A percentile compares a stretch with the other conserved stretches of the same genome.
Evolutionary conservation across 1,140 invertebrate species (phyloP).

Genomic region (Vanessa atalanta): DNA sequence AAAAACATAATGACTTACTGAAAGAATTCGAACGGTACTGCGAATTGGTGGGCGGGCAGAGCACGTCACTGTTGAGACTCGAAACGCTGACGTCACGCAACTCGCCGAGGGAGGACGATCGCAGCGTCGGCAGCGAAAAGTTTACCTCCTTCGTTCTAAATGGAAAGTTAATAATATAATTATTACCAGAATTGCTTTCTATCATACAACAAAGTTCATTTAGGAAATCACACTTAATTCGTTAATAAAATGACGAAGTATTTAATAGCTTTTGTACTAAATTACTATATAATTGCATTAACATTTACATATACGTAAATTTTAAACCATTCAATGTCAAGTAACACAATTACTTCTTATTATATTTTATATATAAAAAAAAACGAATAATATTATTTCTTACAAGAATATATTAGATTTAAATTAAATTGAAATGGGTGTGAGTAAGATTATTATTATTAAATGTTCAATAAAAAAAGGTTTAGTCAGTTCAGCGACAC

Average conservation of each 20-base stretch:
- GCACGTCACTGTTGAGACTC: slow-evolving; percentile 75
- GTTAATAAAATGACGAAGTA: neutral
- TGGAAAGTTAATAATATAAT: neutral
- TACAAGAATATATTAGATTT: too few relatives aligned
- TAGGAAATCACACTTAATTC: neutral
- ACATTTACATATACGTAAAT: too few relatives aligned
- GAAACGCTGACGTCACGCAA: slow-evolving; percentile 81
- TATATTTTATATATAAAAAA: too few relatives aligned
- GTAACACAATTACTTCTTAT: too few relatives aligned
- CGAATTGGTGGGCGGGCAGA: slow-evolving; percentile 75
- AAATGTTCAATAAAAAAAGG: too few relatives aligned
- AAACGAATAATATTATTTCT: too few relatives aligned
- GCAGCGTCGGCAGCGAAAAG: slow-evolving; percentile 83
- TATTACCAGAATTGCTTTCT: neutral
- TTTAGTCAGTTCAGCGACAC: too few relatives aligned
- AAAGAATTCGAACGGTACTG: slow-evolving; percentile 84
- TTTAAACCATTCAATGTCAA: too few relatives aligned
- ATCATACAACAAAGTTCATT: neutral
- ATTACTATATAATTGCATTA: too few relatives aligned
- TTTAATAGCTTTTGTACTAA: too few relatives aligned
- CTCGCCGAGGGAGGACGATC: slow-evolving; percentile 83
- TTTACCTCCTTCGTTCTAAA: slow-evolving; percentile 84
- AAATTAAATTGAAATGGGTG: too few relatives aligned
- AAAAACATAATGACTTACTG: slow-evolving; percentile 77
- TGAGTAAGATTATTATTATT: too few relatives aligned